Base-by-base conservation (phyloP, 2,113 vertebrate species). In the Mustela nigripes region DNA sequence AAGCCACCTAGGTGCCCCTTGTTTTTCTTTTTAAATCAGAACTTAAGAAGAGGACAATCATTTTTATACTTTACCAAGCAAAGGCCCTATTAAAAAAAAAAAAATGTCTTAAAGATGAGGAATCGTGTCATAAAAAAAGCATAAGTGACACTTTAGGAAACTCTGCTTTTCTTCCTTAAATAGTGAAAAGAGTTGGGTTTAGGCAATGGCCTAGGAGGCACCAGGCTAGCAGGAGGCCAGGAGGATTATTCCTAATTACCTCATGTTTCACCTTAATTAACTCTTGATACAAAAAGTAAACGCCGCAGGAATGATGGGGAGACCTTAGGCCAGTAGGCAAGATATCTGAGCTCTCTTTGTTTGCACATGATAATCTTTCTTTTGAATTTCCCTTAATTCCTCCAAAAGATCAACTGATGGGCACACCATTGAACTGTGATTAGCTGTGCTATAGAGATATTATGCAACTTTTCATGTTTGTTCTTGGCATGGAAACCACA, bases 201-300 rank as follows among this genome's bases (percentile, higher is more conserved):
- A 97, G 97, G 97, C 93, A 45, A 98, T 92, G 95, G 98, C 98
- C 98, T 98, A 88, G 97, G 97, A 99, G 98, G 98, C 98, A 98
- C 97, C 58, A 98, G 98, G 98, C 98, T 98, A 98, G 98, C 98
- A 98, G 99, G 98, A 98, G 95, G 98, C 97, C 97, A 89, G 69
- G 86, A 98, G 98, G 99, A 99, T 99, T 99, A 99, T 98, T 97
- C 97, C 97, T 99, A 99, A 99, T 99, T 99, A 99, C 97, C 98
- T 99, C 99, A 98, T 98, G 98, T 99, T 99, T 99, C 99, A 99
- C 98, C 98, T 99, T 99, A 99, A 99, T 99, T 99, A 99, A 99
- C 98, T 99, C 98, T 91, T 98, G 98, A 99, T 99, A 99, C 98
- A 98, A 98, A 99, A 99, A 98, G 98, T 98, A 99, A 99, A 98